Evolutionary conservation across 2,888 invertebrate genomes (phyloP), one percentile per base, ranked within the genome.

Genomic region (Bruchidius siliquastri): DNA sequence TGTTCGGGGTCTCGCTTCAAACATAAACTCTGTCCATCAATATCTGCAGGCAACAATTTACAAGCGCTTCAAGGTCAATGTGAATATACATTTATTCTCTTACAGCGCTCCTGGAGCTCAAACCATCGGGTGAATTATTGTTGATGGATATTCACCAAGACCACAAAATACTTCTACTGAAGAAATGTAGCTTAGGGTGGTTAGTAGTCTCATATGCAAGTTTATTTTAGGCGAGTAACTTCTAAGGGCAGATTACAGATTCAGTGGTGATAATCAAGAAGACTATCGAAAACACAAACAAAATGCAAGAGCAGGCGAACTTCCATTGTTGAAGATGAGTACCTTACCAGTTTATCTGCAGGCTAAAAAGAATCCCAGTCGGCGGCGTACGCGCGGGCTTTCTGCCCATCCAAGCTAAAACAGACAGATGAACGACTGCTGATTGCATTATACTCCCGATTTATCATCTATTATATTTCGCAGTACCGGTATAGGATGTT

Each of bases 371-470:
- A 49, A 49, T 49, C 49, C 49, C 49, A 49, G 49, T 49, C 13
- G 49, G 49, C 49, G 26, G 26, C 8, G 49, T 49, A 49, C 49
- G 49, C 49, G 8, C 18, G 78, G 82, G 26, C 1, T 49, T 49
- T 18, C 49, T 49, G 49, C 49, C 18, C 81, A 81, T 80, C 82
- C 79, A 77, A 80, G 80, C 80, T 80, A 82, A 83, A 81, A 81
- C 80, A 81, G 79, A 75, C 80, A 82, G 83, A 83, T 83, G 83
- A 82, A 82, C 81, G 80, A 81, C 79, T 80, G 76, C 75, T 81
- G 83, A 84, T 84, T 82, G 80, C 82, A 83, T 83, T 83, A 83
- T 83, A 83, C 81, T 80, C 83, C 79, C 82, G 81, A 82, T 81
- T 82, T 82, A 82, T 82, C 68, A 68, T 68, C 68, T 21, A 21